These are phyloP conservation scores for Mastacembelus armatus DNA, from an alignment of 2,797 vertebrate species.

Conservation along the genomic window DNA sequence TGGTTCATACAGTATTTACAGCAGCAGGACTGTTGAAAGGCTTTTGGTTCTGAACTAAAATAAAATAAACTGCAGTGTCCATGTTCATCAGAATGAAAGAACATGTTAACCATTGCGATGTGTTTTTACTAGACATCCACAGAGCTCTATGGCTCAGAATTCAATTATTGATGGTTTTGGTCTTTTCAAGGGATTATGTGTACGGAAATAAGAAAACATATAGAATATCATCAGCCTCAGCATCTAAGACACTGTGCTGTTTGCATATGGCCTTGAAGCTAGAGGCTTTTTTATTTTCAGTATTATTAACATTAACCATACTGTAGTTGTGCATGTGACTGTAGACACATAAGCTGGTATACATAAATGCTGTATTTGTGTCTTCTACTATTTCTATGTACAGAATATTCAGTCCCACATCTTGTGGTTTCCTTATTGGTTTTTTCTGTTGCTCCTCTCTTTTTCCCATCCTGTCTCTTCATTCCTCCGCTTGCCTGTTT, in stretches of 20 bases:
- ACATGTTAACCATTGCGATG: background rate
- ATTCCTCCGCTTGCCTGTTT: slow-evolving; percentile 15
- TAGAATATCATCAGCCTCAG: slow-evolving; percentile 10
- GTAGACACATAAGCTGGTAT: slow-evolving; percentile 33
- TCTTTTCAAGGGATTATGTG: slow-evolving; percentile 27
- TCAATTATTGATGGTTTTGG: slow-evolving; percentile 36
- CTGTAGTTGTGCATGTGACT: slow-evolving; percentile 46
- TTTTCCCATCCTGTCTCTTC: slow-evolving; percentile 1
- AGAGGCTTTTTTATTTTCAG: slow-evolving; percentile 25
- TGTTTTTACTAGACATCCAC: background rate
- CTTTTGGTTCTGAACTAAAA: background rate
- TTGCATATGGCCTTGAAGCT: slow-evolving; percentile 53
- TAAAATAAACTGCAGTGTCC: slow-evolving; percentile 14
- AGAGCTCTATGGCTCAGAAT: background rate
- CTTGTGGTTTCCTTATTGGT: slow-evolving; percentile 26
- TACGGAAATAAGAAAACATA: slow-evolving; percentile 36
- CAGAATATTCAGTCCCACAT: slow-evolving; percentile 20
- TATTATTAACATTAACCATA: slow-evolving; percentile 29
- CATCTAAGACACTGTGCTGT: slow-evolving; percentile 25
- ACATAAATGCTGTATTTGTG: slow-evolving; percentile 11
- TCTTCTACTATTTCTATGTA: slow-evolving; percentile 37
- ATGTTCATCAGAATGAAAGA: too few relatives aligned
- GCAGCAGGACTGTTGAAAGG: slow-evolving; percentile 1
- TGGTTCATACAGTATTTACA: slow-evolving; percentile 17
- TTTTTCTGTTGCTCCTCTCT: slow-evolving; percentile 11